phyloP scores from a whole-genome alignment of 2,113 vertebrate species.

The Lepus americanus region DNA sequence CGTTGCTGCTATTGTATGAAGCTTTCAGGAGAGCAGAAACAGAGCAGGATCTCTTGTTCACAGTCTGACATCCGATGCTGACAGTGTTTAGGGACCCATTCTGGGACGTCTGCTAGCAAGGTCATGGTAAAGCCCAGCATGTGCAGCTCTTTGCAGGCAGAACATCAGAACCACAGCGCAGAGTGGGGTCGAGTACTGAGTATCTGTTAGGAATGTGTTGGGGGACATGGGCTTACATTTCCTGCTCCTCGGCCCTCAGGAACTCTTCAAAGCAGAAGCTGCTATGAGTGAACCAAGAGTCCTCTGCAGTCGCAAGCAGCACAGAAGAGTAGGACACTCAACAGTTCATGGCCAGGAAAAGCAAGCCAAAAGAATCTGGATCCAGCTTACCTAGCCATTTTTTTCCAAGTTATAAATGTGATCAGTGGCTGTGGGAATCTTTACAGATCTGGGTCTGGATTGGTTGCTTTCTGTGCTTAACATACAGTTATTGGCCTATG shows the following conservation, averaged over 20 bases:
- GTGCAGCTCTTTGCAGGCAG: not conserved
- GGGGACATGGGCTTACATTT: not conserved
- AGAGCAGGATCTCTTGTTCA: conserved; percentile 20
- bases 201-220: not conserved
- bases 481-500: not conserved
- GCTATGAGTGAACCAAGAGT: not conserved
- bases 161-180: not conserved
- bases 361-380: conserved; percentile 21
- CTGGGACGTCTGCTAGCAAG: not conserved
- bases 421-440: not conserved
- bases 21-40: not conserved
- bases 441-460: not conserved
- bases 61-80: not conserved
- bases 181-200: not conserved
- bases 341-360: conserved; percentile 1
- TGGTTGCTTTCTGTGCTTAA: not conserved
- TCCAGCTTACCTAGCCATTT: not conserved
- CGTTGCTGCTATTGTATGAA: conserved; percentile 3
- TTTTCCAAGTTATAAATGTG: conserved; percentile 32
- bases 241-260: conserved; percentile 27
- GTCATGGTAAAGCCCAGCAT: conserved; percentile 11
- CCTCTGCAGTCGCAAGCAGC: not conserved
- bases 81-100: conserved; percentile 15
- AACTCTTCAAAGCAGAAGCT: conserved; percentile 1
- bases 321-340: conserved; percentile 38